Evolutionary conservation across 1,140 invertebrate species (phyloP), one percentile per base, ranked within the genome.

Genomic region (Anthonomus grandis): DNA sequence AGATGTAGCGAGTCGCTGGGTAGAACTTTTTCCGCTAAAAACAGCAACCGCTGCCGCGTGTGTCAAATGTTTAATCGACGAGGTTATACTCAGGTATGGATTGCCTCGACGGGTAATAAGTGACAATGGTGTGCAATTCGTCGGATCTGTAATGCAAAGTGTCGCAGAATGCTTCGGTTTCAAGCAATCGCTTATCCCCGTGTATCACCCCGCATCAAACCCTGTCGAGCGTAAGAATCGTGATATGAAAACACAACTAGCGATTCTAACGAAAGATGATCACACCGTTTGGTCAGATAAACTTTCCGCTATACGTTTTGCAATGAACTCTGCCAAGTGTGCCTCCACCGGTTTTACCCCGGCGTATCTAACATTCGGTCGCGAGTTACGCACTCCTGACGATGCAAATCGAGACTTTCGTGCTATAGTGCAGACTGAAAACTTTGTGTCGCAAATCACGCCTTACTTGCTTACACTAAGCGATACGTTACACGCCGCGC

Each of bases 161-260:
- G 41, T 65, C 0, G 59, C 63, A 17, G 60, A 66, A 45, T 59
- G 51, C 10, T 36, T 75, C 2, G 68, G 57, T 1, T 64, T 74
- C 1, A 57, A 57, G 4, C 74, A 75, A 24, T 56, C 57, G 3
- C 51, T 75, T 0, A 72, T 67, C 17, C 68, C 73, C 1, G 12
- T 64, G 2, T 72, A 75, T 54, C 68, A 75, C 41, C 68, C 76
- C 1, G 60, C 68, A 25, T 62, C 70, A 0, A 76, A 76, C 39
- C 73, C 71, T 1, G 70, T 69, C 1, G 75, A 76, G 59, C 44
- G 74, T 0, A 71, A 65, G 21, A 76, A 76, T 49, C 44, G 70
- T 4, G 70, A 73, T n/a, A 24, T 77, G 8, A 76, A 75, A 37
- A 46, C 64, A 15, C 74, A 75, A 51, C 60, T 75, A 0, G 45